Percentiles rank a stretch among this genome's conserved stretches.
Evolutionary conservation across 2,797 vertebrate genomes (phyloP).

Genomic region (Ctenosaura bakeri): DNA sequence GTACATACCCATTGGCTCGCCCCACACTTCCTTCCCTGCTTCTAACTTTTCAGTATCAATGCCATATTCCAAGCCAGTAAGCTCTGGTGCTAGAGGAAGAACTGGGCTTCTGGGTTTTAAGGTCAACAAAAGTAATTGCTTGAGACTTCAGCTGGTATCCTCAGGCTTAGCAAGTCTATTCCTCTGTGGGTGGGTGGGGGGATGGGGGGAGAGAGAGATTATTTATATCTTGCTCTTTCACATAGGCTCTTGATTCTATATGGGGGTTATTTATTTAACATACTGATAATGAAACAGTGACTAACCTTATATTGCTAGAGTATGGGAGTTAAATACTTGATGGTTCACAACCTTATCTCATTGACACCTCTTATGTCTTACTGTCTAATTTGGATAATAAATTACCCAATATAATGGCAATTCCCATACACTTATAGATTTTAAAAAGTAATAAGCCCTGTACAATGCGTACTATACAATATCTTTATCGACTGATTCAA

Average conservation of each 20-base stretch:
- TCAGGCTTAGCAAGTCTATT: too few species aligned
- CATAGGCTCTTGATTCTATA: neutral
- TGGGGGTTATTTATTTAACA: neutral
- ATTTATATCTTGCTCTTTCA: too few species aligned
- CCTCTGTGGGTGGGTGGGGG: too few species aligned
- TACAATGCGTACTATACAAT: neutral
- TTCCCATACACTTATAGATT: neutral
- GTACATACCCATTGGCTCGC: too few species aligned
- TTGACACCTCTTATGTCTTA: neutral
- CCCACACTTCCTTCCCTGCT: too few species aligned
- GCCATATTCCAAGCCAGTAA: too few species aligned
- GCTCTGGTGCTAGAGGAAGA: too few species aligned
- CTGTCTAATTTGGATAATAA: neutral
- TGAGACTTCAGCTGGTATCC: too few species aligned
- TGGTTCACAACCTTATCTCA: neutral
- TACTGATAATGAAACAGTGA: neutral
- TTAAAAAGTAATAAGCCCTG: neutral
- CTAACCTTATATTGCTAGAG: neutral
- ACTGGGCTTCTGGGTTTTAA: too few species aligned
- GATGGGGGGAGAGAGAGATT: too few species aligned
- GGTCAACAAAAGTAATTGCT: too few species aligned
- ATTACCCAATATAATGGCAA: neutral
- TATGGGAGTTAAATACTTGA: neutral
- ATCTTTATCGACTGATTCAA: neutral
- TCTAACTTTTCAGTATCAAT: too few species aligned